These are phyloP conservation scores for Semnornis frantzii DNA, from an alignment of 2,113 vertebrate genomes.

Conservation along the genomic window DNA sequence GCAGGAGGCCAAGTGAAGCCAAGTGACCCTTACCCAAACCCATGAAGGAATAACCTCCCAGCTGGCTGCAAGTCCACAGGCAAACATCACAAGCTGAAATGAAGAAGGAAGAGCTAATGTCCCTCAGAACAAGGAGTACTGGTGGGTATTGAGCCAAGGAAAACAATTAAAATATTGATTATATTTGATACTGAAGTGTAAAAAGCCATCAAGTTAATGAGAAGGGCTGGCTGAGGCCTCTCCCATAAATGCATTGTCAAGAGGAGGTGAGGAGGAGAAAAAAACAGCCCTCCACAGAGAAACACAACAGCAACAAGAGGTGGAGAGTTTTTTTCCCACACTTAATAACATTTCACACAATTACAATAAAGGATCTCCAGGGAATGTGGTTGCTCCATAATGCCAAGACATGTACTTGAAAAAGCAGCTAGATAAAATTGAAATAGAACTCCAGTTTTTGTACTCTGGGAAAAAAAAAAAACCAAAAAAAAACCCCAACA, in stretches of 20 bases:
- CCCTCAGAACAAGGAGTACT: background rate
- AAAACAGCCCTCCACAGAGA: background rate
- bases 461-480: background rate
- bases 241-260: background rate
- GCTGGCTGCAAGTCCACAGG: background rate
- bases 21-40: background rate
- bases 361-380: conserved; percentile 7
- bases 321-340: conserved; percentile 32
- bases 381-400: background rate
- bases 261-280: background rate
- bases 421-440: background rate
- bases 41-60: background rate
- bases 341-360: background rate
- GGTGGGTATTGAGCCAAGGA: background rate
- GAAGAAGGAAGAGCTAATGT: background rate
- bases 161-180: background rate
- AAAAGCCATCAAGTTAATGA: background rate
- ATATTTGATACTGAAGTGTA: background rate
- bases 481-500: background rate
- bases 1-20: background rate
- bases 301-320: background rate
- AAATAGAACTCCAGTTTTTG: background rate
- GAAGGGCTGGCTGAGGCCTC: background rate
- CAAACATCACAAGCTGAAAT: background rate
- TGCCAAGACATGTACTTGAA: background rate